Evolutionary conservation across 1,140 invertebrate genomes (phyloP), one percentile per base, ranked within the genome.

Genomic region (Delia radicum): DNA sequence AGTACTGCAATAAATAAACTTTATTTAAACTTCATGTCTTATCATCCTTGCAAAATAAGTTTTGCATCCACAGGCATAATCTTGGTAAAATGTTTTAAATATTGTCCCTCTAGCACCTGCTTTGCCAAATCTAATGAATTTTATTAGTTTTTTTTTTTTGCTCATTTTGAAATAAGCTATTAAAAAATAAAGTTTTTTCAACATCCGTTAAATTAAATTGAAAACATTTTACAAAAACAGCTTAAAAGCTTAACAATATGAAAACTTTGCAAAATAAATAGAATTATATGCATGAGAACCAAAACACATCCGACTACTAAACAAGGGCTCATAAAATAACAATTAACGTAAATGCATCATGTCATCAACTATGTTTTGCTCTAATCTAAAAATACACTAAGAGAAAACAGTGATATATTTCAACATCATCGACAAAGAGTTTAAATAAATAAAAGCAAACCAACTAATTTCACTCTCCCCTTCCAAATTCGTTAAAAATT

Each of bases 331-430:
- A 69, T 69, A 21, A 69, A 69, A 69, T 69, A 69, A 69, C 65
- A 69, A 69, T 69, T 69, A 69, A 69, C 65, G 65, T 69, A 69
- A 69, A 69, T 69, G 65, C 29, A 69, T 69, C 65, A 37, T 69
- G n/a, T 69, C 65, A 55, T 18, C 48, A 69, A 33, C 29, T 55
- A 7, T 5, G 18, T 55, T 55, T 55, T 55, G 24, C 5, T 21
- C 21, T 55, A 55, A 21, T 55, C 18, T 55, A 55, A 10, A n/a
- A n/a, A n/a, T n/a, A n/a, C n/a, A n/a, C n/a, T n/a, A n/a, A n/a
- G n/a, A n/a, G n/a, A n/a, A n/a, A n/a, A n/a, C n/a, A n/a, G n/a
- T n/a, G n/a, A n/a, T n/a, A n/a, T n/a, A n/a, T n/a, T n/a, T n/a
- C n/a, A n/a, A n/a, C n/a, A n/a, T n/a, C n/a, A n/a, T n/a, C n/a